These are phyloP conservation scores for Aricia artaxerxes DNA, from an alignment of 2,888 invertebrate species.

Conservation along the genomic window DNA sequence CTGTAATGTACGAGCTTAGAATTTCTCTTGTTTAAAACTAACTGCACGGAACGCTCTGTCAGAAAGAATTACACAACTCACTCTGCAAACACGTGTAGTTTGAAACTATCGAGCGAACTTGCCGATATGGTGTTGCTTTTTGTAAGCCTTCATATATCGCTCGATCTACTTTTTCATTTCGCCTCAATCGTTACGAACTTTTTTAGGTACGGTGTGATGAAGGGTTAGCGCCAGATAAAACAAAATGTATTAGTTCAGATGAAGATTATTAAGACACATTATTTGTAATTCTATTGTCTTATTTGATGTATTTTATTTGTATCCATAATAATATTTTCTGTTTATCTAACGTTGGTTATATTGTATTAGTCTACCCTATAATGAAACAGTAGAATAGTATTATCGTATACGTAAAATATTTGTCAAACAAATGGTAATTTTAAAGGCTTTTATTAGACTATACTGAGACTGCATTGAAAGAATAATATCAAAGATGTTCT, in stretches of 20 bases:
- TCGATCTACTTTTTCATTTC: slow-evolving; percentile 19
- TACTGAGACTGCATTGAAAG: too few species aligned
- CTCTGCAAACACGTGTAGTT: slow-evolving; percentile 27
- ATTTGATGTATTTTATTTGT: too few species aligned
- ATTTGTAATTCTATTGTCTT: too few species aligned
- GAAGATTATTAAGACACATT: too few species aligned
- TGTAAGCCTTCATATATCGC: slow-evolving; percentile 20
- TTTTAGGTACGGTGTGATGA: neutral
- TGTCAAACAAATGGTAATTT: too few species aligned
- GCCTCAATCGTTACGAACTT: neutral
- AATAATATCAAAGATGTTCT: too few species aligned
- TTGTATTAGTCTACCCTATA: too few species aligned
- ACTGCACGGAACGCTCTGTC: slow-evolving; percentile 10
- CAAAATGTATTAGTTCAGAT: neutral
- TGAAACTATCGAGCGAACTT: slow-evolving; percentile 24
- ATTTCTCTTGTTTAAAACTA: slow-evolving; percentile 12
- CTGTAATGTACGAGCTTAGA: slow-evolving; percentile 9
- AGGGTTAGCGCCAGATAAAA: neutral
- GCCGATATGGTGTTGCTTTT: slow-evolving; percentile 16
- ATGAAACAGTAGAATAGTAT: too few species aligned
- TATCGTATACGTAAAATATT: too few species aligned
- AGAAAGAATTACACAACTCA: slow-evolving; percentile 19
- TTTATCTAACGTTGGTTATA: too few species aligned
- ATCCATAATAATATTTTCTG: too few species aligned
- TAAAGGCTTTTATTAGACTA: too few species aligned